A percentile compares a stretch with the other conserved stretches of the same genome.
These are phyloP conservation scores for Drosophila pullipes DNA, from an alignment of 2,888 invertebrate species.

Conservation along the genomic window DNA sequence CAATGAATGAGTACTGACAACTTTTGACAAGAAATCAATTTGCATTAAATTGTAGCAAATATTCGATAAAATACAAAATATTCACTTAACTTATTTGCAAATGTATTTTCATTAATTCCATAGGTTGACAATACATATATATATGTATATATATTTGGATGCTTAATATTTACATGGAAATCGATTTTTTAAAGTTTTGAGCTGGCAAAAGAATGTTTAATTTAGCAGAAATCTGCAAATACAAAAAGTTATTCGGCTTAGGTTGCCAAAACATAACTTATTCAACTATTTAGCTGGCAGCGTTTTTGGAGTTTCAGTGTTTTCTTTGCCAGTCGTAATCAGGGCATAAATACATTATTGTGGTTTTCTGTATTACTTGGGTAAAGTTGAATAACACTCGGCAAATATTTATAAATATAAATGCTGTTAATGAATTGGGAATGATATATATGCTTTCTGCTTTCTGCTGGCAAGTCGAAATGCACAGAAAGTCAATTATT, in stretches of 20 bases:
- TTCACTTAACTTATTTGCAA: neutral
- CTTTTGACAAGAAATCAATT: neutral
- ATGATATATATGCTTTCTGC: neutral
- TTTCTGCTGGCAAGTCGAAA: neutral
- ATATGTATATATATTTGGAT: neutral
- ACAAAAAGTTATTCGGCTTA: neutral
- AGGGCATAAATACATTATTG: neutral
- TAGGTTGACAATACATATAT: neutral
- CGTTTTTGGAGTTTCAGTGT: neutral
- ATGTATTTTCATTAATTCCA: conserved; percentile 11
- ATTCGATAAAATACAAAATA: neutral
- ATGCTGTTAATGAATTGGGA: neutral
- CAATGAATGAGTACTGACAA: neutral
- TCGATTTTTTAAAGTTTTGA: neutral
- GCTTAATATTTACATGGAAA: neutral
- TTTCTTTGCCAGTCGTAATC: neutral
- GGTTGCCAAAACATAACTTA: neutral
- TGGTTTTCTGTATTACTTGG: neutral
- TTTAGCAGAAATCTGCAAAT: neutral
- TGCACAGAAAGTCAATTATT: neutral
- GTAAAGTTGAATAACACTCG: neutral
- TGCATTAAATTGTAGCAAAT: neutral
- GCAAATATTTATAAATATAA: neutral
- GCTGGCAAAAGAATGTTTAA: neutral
- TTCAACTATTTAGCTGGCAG: conserved; percentile 5